Conservation (phyloP, 2,113 vertebrate genomes). For the Spheniscus mendiculus region DNA sequence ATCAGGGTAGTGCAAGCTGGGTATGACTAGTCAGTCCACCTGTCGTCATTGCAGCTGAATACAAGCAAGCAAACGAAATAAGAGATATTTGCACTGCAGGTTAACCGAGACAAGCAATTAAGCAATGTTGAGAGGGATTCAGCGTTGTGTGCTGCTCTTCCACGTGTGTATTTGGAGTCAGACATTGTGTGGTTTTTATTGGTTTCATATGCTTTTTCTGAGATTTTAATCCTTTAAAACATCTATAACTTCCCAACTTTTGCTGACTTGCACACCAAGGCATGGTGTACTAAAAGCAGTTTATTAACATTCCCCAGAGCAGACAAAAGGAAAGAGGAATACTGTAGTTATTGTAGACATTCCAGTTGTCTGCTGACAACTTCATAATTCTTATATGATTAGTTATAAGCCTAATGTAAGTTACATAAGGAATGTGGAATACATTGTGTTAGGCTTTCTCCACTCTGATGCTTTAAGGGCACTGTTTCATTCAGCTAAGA, state of each 20-base stretch:
- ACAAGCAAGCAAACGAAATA: neutral
- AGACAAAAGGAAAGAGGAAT: neutral
- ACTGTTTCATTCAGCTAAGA: neutral
- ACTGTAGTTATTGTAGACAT: neutral
- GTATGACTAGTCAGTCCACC: neutral
- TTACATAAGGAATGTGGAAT: neutral
- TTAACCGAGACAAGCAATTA: neutral
- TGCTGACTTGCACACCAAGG: neutral
- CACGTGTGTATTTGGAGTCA: neutral
- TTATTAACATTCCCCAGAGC: neutral
- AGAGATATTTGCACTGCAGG: neutral
- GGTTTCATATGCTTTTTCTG: neutral
- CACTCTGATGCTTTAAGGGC: neutral
- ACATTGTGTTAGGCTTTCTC: neutral
- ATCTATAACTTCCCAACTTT: neutral
- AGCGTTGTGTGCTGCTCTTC: neutral
- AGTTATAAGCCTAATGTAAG: neutral
- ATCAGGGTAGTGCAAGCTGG: neutral
- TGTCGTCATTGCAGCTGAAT: neutral
- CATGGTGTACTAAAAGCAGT: neutral
- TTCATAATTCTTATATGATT: neutral
- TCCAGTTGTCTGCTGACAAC: neutral
- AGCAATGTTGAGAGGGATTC: neutral
- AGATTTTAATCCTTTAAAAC: neutral
- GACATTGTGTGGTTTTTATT: neutral